These are phyloP conservation scores for Apteryx owenii DNA, from an alignment of 2,113 vertebrate genomes.

Conservation along the genomic window DNA sequence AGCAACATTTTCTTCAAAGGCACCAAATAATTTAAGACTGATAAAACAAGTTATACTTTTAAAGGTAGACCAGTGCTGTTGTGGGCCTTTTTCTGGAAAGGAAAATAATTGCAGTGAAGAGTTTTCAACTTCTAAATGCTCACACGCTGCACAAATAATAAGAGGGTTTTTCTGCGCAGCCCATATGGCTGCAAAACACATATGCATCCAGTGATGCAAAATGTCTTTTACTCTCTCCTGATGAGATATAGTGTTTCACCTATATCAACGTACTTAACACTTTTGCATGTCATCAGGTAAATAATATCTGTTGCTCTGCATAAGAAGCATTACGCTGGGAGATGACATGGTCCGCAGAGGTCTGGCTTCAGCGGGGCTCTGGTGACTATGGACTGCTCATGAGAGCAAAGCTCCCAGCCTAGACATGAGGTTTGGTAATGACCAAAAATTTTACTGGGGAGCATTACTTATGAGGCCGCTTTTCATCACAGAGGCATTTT, in stretches of 20 bases:
- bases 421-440: not conserved
- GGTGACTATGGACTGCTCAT: not conserved
- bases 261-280: not conserved
- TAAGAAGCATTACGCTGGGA: not conserved
- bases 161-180: not conserved
- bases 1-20: constrained; percentile 70
- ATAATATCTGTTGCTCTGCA: not conserved
- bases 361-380: not conserved
- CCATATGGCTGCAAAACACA: not conserved
- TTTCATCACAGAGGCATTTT: not conserved
- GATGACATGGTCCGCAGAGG: not conserved
- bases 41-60: constrained; percentile 66
- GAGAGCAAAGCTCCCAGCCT: not conserved
- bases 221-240: not conserved
- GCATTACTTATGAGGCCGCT: not conserved
- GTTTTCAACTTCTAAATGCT: constrained; percentile 69
- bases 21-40: constrained; percentile 43
- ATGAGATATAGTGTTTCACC: not conserved
- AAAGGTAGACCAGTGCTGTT: constrained; percentile 60
- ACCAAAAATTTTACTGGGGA: not conserved
- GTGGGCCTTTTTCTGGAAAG: not conserved
- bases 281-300: not conserved
- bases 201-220: not conserved
- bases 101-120: constrained; percentile 37
- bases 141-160: constrained; percentile 2